phyloP scores from a whole-genome alignment of 2,888 invertebrate genomes.

The Laspeyria flexula region DNA sequence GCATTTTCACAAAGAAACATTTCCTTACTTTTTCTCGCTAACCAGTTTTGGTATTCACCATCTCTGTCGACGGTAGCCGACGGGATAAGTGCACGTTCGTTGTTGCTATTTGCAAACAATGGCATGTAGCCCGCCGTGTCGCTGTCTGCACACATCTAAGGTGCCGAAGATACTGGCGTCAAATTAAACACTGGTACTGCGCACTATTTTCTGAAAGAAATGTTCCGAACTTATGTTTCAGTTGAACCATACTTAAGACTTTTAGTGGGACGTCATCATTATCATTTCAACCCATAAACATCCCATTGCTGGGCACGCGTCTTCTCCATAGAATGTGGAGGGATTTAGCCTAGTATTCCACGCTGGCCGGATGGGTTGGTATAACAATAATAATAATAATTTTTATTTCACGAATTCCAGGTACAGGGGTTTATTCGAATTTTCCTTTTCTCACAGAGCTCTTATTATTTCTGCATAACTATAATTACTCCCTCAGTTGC shows the following conservation, averaged over 20 bases:
- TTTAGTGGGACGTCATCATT: too few species aligned
- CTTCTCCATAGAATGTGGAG: too few species aligned
- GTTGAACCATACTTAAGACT: background rate
- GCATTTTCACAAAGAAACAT: constrained; percentile 33
- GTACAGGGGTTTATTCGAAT: too few species aligned
- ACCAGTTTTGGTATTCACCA: constrained; percentile 43
- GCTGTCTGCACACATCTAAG: constrained; percentile 69
- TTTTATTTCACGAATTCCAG: too few species aligned
- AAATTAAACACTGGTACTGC: constrained; percentile 63
- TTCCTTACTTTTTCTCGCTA: constrained; percentile 40
- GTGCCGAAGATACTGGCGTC: constrained; percentile 68
- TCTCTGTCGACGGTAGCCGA: constrained; percentile 53
- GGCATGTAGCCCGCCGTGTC: constrained; percentile 78
- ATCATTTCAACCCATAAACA: too few species aligned
- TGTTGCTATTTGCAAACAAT: constrained; percentile 84
- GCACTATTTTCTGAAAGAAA: constrained; percentile 13
- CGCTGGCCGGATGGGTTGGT: too few species aligned
- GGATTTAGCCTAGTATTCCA: too few species aligned
- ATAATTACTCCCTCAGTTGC: too few species aligned
- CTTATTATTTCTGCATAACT: too few species aligned
- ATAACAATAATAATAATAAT: too few species aligned
- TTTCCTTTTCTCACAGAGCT: too few species aligned
- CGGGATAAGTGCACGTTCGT: constrained; percentile 63
- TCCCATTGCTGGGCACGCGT: too few species aligned
- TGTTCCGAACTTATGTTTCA: background rate